Percentiles rank a stretch among this genome's conserved stretches.
phyloP scores from a whole-genome alignment of 2,113 vertebrate species.

The Syngnathus scovelli region DNA sequence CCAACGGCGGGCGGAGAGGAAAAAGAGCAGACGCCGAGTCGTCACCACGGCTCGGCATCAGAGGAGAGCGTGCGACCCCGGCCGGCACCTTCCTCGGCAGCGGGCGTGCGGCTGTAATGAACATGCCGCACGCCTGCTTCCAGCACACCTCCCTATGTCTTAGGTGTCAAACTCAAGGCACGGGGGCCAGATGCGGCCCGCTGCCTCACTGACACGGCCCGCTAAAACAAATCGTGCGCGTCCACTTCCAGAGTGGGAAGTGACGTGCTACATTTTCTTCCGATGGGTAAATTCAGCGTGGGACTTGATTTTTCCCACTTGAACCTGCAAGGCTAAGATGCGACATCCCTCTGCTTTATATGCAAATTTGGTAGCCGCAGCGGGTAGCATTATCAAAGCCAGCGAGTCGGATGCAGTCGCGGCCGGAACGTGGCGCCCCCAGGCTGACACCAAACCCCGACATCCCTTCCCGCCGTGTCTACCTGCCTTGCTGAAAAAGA shows the following conservation, averaged over 20 bases:
- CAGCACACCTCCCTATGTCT: neutral
- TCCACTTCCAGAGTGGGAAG: too few relatives aligned
- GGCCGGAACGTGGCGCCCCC: neutral
- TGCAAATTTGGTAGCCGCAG: neutral
- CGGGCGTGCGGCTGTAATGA: neutral
- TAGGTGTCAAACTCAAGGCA: neutral
- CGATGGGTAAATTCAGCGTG: too few relatives aligned
- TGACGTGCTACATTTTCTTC: too few relatives aligned
- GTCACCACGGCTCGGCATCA: too few relatives aligned
- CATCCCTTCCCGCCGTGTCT: neutral
- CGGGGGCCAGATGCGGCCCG: neutral
- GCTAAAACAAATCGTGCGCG: too few relatives aligned
- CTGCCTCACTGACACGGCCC: neutral
- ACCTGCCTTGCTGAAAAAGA: constrained; percentile 8
- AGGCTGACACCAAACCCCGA: neutral
- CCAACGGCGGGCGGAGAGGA: neutral
- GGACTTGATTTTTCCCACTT: neutral
- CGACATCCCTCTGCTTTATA: neutral
- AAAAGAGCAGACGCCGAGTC: neutral
- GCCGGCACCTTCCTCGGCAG: neutral
- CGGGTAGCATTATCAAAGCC: neutral
- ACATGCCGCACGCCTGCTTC: neutral
- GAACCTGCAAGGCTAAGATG: neutral
- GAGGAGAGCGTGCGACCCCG: neutral
- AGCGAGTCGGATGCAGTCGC: neutral